Percentiles rank a stretch among this genome's conserved stretches.
phyloP scores from a whole-genome alignment of 2,113 vertebrate genomes.

The Mastomys natalensis region DNA sequence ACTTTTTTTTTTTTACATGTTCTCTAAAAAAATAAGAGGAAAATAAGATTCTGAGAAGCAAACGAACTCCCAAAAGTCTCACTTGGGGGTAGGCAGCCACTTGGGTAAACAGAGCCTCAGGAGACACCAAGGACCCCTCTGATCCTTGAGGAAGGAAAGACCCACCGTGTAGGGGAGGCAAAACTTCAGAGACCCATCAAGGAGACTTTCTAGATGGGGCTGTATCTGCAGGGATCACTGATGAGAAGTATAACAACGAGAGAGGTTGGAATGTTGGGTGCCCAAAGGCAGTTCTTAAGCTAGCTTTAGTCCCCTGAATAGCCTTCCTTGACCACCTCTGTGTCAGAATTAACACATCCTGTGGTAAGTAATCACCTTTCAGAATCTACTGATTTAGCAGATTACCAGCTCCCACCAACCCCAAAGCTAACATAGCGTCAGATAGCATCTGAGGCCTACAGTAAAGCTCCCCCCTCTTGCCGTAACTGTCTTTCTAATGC shows the following conservation, averaged over 20 bases:
- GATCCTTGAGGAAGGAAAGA: neutral
- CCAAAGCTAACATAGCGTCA: neutral
- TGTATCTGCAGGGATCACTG: neutral
- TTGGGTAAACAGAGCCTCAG: neutral
- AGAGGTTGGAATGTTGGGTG: neutral
- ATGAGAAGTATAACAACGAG: neutral
- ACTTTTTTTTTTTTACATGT: neutral
- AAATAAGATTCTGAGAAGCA: neutral
- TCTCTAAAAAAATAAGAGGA: conserved; percentile 44
- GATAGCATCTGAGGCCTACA: neutral
- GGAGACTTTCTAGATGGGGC: neutral
- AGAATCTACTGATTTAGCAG: neutral
- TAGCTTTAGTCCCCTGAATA: neutral
- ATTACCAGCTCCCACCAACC: neutral
- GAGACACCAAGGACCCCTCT: neutral
- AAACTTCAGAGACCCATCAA: neutral
- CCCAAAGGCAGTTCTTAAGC: too few species aligned
- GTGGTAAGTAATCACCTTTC: neutral
- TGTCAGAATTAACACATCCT: neutral
- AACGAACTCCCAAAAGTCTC: neutral
- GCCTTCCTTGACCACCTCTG: neutral
- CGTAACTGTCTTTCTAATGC: too few species aligned
- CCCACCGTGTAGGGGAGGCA: neutral
- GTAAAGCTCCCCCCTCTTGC: neutral
- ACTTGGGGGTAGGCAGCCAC: neutral